phyloP scores from a whole-genome alignment of 2,113 vertebrate species.

The Alouatta palliata region DNA sequence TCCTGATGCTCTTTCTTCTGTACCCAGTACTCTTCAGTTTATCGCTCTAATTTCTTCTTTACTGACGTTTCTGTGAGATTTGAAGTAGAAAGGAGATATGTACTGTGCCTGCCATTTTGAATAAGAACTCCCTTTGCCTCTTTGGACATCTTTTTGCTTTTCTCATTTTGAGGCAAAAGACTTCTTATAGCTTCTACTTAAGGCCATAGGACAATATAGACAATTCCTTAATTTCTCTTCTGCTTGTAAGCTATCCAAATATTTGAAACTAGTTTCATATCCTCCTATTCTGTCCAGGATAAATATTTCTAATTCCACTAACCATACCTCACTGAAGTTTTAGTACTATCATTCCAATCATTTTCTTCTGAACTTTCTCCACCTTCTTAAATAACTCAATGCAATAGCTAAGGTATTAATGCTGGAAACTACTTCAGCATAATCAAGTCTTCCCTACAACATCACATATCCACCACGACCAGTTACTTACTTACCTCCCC shows the following conservation, averaged over 20 bases:
- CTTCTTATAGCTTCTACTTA: neutral
- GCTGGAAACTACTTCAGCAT: neutral
- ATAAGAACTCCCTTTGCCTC: neutral
- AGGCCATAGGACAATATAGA: neutral
- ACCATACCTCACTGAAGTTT: neutral
- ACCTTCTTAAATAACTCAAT: neutral
- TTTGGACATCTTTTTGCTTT: neutral
- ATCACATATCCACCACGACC: neutral
- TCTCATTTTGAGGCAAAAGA: neutral
- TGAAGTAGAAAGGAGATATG: neutral
- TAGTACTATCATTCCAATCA: neutral
- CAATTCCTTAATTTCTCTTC: conserved; percentile 39
- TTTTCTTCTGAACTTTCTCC: conserved; percentile 30
- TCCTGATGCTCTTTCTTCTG: neutral
- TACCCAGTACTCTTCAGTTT: neutral
- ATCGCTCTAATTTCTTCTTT: neutral
- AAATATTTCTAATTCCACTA: conserved; percentile 40
- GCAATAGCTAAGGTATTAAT: neutral
- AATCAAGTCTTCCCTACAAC: neutral
- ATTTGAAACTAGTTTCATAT: neutral
- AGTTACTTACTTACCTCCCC: neutral
- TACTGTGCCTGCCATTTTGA: neutral
- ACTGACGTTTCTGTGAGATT: neutral
- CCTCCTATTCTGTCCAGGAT: neutral
- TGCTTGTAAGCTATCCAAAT: conserved; percentile 18